Base-by-base conservation (phyloP, 2,888 invertebrate species). In the Sthenelais limicola region DNA sequence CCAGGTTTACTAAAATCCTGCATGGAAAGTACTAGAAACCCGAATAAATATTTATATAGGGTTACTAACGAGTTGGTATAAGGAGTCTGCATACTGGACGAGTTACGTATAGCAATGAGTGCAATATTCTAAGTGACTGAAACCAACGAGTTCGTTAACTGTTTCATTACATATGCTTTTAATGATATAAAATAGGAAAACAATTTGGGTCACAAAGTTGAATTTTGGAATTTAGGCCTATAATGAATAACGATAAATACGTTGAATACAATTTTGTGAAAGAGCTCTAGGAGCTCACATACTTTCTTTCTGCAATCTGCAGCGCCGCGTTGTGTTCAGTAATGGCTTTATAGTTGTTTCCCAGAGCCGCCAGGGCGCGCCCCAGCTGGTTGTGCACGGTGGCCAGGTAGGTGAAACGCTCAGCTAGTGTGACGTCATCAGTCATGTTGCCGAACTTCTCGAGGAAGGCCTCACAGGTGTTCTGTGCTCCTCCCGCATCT, bases 381-480 rank as follows among this genome's bases (percentile, higher is more conserved):
- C 56, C 56, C 2, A 56, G 21, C 56, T 56, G 56, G 56, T 56
- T 56, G 56, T 56, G 56, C 1, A 15, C 32, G 2, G 56, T 32
- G 4, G 56, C 56, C 32, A 56, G 56, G 56, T 33, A 30, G 32
- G 28, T 18, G 56, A 56, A 56, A 1, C 32, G 30, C 32, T 56
- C 56, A 32, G 56, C 56, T 5, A 30, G 56, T 15, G 56, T 56
- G 30, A 56, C 56, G 32, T 56, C 56, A 56, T 56, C 56, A 18
- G 30, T 3, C 32, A 56, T 30, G 12, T 30, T 30, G 32, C 33
- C 33, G 30, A 56, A 30, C 56, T 56, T 56, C 30, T 32, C 30
- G n/a, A 56, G 28, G 56, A 56, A 56, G n/a, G 30, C 56, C 32
- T 56, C 56, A 56, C 56, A 56, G 12, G 28, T 33, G 2, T 1